Percentiles rank a stretch among this genome's conserved stretches.
Evolutionary conservation across 2,888 invertebrate genomes (phyloP).

Genomic region (Nematopogon swammerdamellus): DNA sequence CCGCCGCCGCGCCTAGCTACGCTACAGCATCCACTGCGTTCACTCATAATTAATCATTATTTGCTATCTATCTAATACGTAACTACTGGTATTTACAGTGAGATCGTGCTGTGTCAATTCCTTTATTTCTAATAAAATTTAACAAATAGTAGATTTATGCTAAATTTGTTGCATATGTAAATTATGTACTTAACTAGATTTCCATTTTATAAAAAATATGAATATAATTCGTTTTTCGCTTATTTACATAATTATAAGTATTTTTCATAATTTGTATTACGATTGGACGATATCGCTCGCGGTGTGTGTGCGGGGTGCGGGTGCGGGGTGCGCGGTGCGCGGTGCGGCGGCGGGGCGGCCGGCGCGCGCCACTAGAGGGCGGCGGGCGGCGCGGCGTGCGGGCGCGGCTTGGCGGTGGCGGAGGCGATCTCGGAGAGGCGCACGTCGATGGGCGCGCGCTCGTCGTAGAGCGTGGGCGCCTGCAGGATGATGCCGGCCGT

Average conservation of each 20-base stretch:
- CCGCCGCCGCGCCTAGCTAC: too few relatives aligned
- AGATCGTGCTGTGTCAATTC: too few relatives aligned
- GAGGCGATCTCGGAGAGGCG: conserved; percentile 87
- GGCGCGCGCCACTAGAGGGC: conserved; percentile 9
- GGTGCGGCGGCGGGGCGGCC: conserved; percentile 15
- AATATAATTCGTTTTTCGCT: not conserved
- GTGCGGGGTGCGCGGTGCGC: conserved; percentile 8
- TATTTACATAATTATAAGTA: not conserved
- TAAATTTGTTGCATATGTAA: conserved; percentile 2
- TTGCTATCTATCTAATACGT: too few relatives aligned
- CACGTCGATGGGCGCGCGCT: conserved; percentile 83
- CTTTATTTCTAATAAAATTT: too few relatives aligned
- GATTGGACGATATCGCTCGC: not conserved
- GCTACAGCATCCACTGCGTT: too few relatives aligned
- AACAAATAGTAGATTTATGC: too few relatives aligned
- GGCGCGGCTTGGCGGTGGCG: conserved; percentile 79
- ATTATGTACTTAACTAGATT: conserved; percentile 18
- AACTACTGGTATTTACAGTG: too few relatives aligned
- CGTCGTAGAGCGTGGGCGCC: conserved; percentile 92
- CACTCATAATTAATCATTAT: too few relatives aligned
- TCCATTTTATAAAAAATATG: conserved; percentile 7
- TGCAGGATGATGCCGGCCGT: conserved; percentile 92
- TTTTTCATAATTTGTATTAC: not conserved
- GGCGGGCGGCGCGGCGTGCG: conserved; percentile 36
- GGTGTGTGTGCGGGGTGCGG: conserved; percentile 2